Base-by-base conservation (phyloP, 1,140 invertebrate species). In the Probaryconus sp. region DNA sequence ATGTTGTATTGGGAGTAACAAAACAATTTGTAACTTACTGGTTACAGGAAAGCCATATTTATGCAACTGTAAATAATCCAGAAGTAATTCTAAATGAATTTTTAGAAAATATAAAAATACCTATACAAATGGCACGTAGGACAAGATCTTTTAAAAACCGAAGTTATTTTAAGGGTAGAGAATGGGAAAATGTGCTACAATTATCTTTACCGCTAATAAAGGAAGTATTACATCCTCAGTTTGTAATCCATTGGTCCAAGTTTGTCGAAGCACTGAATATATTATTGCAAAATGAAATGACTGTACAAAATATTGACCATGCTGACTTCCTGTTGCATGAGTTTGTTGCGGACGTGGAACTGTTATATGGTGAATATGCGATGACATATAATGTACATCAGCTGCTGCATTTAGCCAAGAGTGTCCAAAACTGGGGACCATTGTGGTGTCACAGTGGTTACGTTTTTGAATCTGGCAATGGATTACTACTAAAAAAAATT, bases 261-360 rank as follows among this genome's bases (percentile, higher is more conserved):
- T 28, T 65, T n/a, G 61, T 65, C n/a, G 17, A 53, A 6, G 35
- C n/a, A 7, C 9, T 45, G 7, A 24, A 65, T 37, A 53, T 65
- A 10, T 10, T 53, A 5, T 21, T 65, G 16, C 2, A 37, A 45
- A 10, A 20, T 10, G 21, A 53, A 30, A 64, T 64, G 7, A 30
- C 11, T 7, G 3, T 10, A 1, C 6, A 40, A 2, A 20, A 38
- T 10, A 7, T 65, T 3, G 10, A 53, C 21, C 4, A 43, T 6
- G 48, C 48, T 33, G 47, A 55, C 16, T 6, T 33, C 14, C 28
- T 18, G 5, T 43, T 64, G 6, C 26, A 20, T 11, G 2, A 18
- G 30, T 64, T 63, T 40, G 58, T 50, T 2, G 26, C 3, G 2
- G 6, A 40, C 13, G 28, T 24, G 1, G 7, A 50, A 48, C 11